phyloP scores from a whole-genome alignment of 1,140 invertebrate genomes.

The Carcinoscorpius rotundicauda region DNA sequence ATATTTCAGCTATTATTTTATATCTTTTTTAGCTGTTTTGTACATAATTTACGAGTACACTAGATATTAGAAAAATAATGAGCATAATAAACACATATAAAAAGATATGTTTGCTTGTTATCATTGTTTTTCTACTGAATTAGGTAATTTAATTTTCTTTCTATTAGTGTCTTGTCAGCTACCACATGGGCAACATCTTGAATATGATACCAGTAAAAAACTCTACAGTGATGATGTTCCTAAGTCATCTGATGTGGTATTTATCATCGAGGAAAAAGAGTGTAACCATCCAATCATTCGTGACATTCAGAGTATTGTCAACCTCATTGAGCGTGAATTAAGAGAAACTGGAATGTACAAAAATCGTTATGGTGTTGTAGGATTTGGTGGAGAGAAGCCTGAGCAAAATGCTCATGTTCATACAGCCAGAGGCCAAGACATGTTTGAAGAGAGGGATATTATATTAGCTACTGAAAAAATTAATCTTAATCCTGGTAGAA shows the following conservation, averaged over 20 bases:
- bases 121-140: no score
- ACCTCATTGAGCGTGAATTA: slow-evolving; percentile 31
- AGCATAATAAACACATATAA: no score
- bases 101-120: no score
- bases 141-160: no score
- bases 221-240: no score
- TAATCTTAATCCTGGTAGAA: slow-evolving; percentile 4
- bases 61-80: no score
- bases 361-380: slow-evolving; percentile 59
- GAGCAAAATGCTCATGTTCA: slow-evolving; percentile 44
- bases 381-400: slow-evolving; percentile 60
- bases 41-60: no score
- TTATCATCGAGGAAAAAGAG: slow-evolving; percentile 69
- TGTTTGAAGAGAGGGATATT: slow-evolving; percentile 20
- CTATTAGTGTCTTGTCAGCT: no score
- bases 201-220: no score
- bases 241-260: slow-evolving; percentile 63
- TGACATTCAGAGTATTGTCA: slow-evolving; percentile 8
- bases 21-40: no score
- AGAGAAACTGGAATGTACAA: slow-evolving; percentile 27
- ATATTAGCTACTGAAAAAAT: slow-evolving; percentile 1
- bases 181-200: no score
- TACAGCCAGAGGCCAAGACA: slow-evolving; percentile 37
- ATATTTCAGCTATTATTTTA: no score
- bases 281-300: slow-evolving; percentile 49